Conservation (phyloP, 2,888 invertebrate species). For the Scotopteryx bipunctaria region DNA sequence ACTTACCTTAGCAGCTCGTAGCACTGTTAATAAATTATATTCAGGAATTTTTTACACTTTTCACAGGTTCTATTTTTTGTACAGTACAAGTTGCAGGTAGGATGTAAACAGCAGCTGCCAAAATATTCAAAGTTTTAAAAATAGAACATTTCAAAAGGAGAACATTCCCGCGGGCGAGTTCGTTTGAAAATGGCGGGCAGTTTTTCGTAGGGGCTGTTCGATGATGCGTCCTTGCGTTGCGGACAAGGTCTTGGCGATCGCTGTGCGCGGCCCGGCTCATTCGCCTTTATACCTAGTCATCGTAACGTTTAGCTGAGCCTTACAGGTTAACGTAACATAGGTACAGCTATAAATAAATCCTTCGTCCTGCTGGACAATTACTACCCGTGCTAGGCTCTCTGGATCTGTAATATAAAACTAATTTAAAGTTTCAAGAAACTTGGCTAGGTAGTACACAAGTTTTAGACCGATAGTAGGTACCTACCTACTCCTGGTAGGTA, state of each 20-base stretch:
- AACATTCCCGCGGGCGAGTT: conserved; percentile 67
- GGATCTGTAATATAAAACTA: conserved; percentile 18
- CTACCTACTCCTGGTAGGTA: too few relatives aligned
- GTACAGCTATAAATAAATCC: conserved; percentile 41
- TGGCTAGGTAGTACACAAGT: too few relatives aligned
- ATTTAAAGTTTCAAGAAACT: too few relatives aligned
- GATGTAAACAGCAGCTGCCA: conserved; percentile 8
- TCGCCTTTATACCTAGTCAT: conserved; percentile 73
- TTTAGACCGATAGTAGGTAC: too few relatives aligned
- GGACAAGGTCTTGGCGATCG: conserved; percentile 75
- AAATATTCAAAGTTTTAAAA: conserved; percentile 32
- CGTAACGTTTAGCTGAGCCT: conserved; percentile 53
- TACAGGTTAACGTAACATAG: conserved; percentile 39
- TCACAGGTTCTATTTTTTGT: conserved; percentile 3
- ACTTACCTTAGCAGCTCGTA: conserved; percentile 18
- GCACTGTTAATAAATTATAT: conserved; percentile 9
- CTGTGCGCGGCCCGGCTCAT: conserved; percentile 65
- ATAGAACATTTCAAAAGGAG: conserved; percentile 45
- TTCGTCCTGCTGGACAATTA: conserved; percentile 33
- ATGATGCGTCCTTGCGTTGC: conserved; percentile 73
- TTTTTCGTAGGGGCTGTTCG: conserved; percentile 68
- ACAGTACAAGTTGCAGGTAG: not conserved
- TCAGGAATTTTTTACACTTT: conserved; percentile 10
- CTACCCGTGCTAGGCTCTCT: conserved; percentile 30
- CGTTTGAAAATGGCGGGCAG: conserved; percentile 71